Evolutionary conservation across 2,113 vertebrate species (phyloP).

Genomic region (Cyanoramphus novaezelandiae): DNA sequence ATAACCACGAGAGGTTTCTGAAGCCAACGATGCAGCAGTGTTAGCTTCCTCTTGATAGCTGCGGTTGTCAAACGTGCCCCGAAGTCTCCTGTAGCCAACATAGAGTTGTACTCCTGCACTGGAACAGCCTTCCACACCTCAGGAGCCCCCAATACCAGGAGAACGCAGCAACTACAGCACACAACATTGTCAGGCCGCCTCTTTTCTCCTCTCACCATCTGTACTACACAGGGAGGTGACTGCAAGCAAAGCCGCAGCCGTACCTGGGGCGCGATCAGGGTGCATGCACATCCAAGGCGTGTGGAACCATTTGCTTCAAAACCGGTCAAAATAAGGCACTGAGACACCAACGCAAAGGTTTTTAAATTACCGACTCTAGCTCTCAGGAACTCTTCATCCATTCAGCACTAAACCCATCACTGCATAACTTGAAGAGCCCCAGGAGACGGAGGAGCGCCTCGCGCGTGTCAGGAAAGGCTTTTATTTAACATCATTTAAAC

Average conservation of each 20-base stretch:
- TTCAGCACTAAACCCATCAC: constrained; percentile 80
- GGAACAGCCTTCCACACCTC: constrained; percentile 77
- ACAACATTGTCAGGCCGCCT: constrained; percentile 65
- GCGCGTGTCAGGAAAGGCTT: constrained; percentile 71
- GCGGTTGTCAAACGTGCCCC: constrained; percentile 63
- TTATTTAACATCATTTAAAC: constrained; percentile 79
- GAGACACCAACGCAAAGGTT: constrained; percentile 74
- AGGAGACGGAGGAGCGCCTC: constrained; percentile 78
- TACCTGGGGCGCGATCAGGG: constrained; percentile 75
- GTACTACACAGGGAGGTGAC: constrained; percentile 68
- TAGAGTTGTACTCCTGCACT: constrained; percentile 72
- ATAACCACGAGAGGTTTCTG: constrained; percentile 51
- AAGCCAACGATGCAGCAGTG: constrained; percentile 64
- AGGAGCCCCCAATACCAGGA: constrained; percentile 71
- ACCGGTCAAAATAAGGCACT: constrained; percentile 76
- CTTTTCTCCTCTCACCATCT: constrained; percentile 73
- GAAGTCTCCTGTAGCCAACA: constrained; percentile 72
- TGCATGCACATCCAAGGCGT: constrained; percentile 83
- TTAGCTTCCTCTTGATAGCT: constrained; percentile 71
- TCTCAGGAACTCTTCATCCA: constrained; percentile 83
- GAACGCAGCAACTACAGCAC: constrained; percentile 74
- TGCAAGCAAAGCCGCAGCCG: constrained; percentile 69
- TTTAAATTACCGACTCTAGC: constrained; percentile 77
- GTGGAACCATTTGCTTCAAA: constrained; percentile 71
- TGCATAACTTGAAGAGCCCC: constrained; percentile 75